Percentiles rank a stretch among this genome's conserved stretches.
phyloP scores from a whole-genome alignment of 2,113 vertebrate species.

The Oncorhynchus gorbuscha region DNA sequence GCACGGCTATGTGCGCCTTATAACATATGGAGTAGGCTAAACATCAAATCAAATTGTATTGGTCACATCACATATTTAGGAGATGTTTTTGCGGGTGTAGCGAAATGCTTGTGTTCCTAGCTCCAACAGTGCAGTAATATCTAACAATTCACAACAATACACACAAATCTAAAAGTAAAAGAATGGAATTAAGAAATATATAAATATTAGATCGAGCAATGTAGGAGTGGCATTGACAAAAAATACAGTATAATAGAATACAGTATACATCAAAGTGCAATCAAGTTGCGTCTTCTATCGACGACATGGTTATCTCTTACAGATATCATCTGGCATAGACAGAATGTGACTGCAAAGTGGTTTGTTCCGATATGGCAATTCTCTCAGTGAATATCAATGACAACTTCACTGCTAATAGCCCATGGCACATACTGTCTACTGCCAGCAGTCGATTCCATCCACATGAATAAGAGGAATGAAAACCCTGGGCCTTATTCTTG shows the following conservation, averaged over 20 bases:
- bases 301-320: background rate
- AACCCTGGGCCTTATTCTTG: background rate
- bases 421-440: too few species aligned
- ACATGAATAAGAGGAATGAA: background rate
- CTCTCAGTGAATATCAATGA: background rate
- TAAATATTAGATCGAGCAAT: too few species aligned
- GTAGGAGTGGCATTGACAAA: too few species aligned
- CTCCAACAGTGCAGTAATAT: too few species aligned
- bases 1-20: background rate
- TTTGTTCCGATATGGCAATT: background rate
- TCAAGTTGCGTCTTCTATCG: background rate
- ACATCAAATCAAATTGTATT: background rate
- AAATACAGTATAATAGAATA: too few species aligned
- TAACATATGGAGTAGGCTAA: background rate
- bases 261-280: background rate
- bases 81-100: too few species aligned
- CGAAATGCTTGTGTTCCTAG: too few species aligned
- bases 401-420: background rate
- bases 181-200: too few species aligned
- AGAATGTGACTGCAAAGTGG: background rate
- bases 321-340: background rate
- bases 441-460: background rate
- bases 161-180: too few species aligned
- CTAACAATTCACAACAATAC: too few species aligned
- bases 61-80: too few species aligned